Conservation (phyloP, 2,113 vertebrate genomes). For the Bubo bubo region DNA sequence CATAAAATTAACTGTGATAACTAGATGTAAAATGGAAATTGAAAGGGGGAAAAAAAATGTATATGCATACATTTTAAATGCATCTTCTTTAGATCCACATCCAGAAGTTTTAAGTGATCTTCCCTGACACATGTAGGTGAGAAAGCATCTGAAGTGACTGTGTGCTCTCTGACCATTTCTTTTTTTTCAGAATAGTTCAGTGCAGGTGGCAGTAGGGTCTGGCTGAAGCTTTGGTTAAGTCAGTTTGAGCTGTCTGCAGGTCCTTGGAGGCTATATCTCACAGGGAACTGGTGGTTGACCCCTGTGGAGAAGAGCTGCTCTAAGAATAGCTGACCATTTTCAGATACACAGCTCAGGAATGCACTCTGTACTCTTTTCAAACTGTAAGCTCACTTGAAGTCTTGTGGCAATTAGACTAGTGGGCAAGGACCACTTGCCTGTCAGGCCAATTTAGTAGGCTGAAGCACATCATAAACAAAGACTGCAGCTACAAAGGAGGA, state of each 20-base stretch:
- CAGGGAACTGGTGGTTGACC: neutral
- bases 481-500: neutral
- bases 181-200: neutral
- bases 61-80: neutral
- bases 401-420: neutral
- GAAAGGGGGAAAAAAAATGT: neutral
- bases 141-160: neutral
- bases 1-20: neutral
- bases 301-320: constrained; percentile 47
- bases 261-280: neutral
- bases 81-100: neutral
- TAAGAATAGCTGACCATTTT: neutral
- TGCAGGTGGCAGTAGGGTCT: neutral
- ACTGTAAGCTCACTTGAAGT: neutral
- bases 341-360: constrained; percentile 5
- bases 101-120: neutral
- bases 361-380: neutral
- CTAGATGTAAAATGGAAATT: neutral
- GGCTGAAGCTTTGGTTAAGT: neutral
- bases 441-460: neutral
- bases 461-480: neutral
- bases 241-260: constrained; percentile 19
- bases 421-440: neutral
- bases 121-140: neutral
- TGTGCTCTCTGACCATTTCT: neutral